A percentile compares a stretch with the other conserved stretches of the same genome.
Evolutionary conservation across 2,113 vertebrate species (phyloP).

Genomic region (Catharus bicknelli): DNA sequence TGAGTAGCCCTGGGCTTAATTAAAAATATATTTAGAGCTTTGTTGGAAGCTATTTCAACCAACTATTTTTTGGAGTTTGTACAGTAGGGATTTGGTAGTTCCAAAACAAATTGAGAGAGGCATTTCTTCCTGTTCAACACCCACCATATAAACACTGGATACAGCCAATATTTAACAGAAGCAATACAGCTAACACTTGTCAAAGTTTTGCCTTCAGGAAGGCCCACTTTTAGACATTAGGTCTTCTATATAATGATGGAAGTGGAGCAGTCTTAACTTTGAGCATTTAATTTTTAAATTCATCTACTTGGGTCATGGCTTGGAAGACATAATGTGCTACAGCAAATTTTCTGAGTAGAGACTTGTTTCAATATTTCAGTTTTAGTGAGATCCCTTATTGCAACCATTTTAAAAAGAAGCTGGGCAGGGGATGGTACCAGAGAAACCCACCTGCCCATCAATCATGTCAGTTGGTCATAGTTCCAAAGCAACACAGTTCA

Average conservation of each 20-base stretch:
- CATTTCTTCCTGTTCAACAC: not conserved
- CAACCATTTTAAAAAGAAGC: not conserved
- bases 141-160: not conserved
- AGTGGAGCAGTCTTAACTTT: not conserved
- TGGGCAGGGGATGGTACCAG: not conserved
- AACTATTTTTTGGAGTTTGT: not conserved
- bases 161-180: not conserved
- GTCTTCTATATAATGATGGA: not conserved
- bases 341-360: not conserved
- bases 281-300: not conserved
- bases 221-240: not conserved
- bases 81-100: not conserved
- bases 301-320: not conserved
- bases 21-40: not conserved
- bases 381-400: not conserved
- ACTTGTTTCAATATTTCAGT: not conserved
- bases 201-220: not conserved
- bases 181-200: not conserved
- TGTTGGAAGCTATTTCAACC: not conserved
- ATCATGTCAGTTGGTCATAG: accelerated
- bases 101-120: not conserved
- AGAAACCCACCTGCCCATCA: not conserved
- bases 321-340: not conserved
- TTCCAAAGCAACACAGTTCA: not conserved
- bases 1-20: not conserved